Conservation (phyloP, 2,888 invertebrate genomes). For the Blastobasis lacticolella region DNA sequence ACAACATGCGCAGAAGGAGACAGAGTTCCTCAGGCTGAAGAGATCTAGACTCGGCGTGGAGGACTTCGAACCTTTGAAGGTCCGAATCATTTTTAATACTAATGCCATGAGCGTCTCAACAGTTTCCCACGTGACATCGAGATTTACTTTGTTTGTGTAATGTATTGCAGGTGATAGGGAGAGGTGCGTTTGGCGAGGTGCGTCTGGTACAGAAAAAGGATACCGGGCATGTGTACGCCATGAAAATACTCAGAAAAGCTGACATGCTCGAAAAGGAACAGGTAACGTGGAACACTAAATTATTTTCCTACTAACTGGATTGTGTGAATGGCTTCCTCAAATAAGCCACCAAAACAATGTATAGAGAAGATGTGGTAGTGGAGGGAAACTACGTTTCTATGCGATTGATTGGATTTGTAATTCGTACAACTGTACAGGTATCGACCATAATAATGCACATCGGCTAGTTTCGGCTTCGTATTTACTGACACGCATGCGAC, state of each 20-base stretch:
- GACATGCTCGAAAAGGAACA: constrained; percentile 99
- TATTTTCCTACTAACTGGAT: not conserved
- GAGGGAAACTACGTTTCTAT: too few species aligned
- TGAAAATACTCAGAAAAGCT: constrained; percentile 99
- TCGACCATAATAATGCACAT: too few species aligned
- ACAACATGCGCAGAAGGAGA: constrained; percentile 98
- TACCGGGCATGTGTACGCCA: constrained; percentile 99
- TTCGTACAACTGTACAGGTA: too few species aligned
- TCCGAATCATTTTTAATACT: constrained; percentile 33
- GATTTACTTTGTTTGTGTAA: not conserved
- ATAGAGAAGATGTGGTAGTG: too few species aligned
- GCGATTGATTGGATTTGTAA: too few species aligned
- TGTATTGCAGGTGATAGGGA: constrained; percentile 78
- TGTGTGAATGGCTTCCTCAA: too few species aligned
- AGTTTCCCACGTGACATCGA: too few species aligned
- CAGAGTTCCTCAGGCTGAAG: constrained; percentile 97
- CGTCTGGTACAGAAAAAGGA: constrained; percentile 99
- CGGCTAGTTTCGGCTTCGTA: too few species aligned
- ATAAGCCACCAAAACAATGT: too few species aligned
- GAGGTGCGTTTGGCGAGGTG: constrained; percentile 95
- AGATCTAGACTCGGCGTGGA: constrained; percentile 96
- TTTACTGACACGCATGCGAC: too few species aligned
- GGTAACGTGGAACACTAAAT: constrained; percentile 46
- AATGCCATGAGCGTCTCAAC: too few species aligned
- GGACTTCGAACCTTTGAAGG: constrained; percentile 98